Conservation (phyloP, 2,888 invertebrate genomes). For the Lumbricus terrestris region DNA sequence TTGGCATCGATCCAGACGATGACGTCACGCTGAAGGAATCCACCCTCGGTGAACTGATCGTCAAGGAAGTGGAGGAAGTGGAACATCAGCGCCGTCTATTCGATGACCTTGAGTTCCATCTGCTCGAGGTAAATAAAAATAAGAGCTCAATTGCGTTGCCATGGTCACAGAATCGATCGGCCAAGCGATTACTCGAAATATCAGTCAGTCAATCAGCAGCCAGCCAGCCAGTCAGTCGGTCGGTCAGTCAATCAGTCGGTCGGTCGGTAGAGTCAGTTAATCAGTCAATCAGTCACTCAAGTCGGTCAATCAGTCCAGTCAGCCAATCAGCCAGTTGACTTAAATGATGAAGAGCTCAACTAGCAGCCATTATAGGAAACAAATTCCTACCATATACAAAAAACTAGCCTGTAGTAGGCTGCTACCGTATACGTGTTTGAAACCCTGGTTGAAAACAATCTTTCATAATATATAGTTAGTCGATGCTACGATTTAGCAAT, state of each 20-base stretch:
- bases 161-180: background rate
- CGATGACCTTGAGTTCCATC: constrained; percentile 90
- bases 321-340: no score
- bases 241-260: background rate
- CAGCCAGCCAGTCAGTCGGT: background rate
- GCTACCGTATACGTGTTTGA: no score
- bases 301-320: no score
- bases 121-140: constrained; percentile 78
- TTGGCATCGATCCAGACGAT: constrained; percentile 4
- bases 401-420: no score
- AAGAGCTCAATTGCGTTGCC: background rate
- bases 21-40: background rate
- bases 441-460: no score
- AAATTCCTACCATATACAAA: background rate
- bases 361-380: no score
- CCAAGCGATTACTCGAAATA: background rate
- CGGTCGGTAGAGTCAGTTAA: no score
- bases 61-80: constrained; percentile 45
- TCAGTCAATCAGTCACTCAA: no score
- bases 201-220: background rate
- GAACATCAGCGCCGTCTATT: constrained; percentile 64
- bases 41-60: background rate
- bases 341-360: background rate
- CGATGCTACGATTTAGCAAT: background rate
- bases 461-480: background rate